Base-by-base conservation (phyloP, 2,797 vertebrate species). In the Anguilla megastoma region DNA sequence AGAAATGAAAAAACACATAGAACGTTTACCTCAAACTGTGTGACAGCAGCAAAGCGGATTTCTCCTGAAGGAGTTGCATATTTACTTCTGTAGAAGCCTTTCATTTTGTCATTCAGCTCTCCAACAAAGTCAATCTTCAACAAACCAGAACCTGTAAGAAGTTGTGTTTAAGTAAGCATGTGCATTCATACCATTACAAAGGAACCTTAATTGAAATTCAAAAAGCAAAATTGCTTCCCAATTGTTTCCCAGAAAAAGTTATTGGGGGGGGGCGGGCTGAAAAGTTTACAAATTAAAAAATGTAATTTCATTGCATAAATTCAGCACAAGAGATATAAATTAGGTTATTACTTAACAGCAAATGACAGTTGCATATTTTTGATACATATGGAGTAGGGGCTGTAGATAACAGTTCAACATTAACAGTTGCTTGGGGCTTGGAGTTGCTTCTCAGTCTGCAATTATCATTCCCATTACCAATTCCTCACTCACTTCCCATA, bases 31-130 rank as follows among this genome's bases (percentile, higher is more conserved):
- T 99, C 98, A 92, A 99, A 99, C 94, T 99, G 98, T 88, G 98
- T 99, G 94, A 99, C 98, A 16, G 98, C 98, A 91, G 98, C 98
- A 45, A 97, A 99, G 91, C 97, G 97, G 3, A 95, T 92, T 93
- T 99, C 98, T 93, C 98, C 98, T 14, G 95, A 94, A 66, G 97
- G 89, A 89, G 96, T 95, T 52, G 95, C 95, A 52, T 99, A 99
- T 97, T 99, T 99, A 96, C 98, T 99, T 93, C 98, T 95, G 91
- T 99, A 99, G 93, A 99, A 99, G 21, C 98, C 98, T 95, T 99
- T 99, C 98, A 99, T 99, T 96, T 99, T 99, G 93, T 99, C 98
- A 30, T 99, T 99, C 92, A 99, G 95, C 93, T 99, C 98, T 82
- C 98, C 98, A 36, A 99, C 98, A 94, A 98, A 99, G 96, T 99